These are phyloP conservation scores for Leptarthrus brevirostris DNA, from an alignment of 2,888 invertebrate species.

Conservation along the genomic window DNA sequence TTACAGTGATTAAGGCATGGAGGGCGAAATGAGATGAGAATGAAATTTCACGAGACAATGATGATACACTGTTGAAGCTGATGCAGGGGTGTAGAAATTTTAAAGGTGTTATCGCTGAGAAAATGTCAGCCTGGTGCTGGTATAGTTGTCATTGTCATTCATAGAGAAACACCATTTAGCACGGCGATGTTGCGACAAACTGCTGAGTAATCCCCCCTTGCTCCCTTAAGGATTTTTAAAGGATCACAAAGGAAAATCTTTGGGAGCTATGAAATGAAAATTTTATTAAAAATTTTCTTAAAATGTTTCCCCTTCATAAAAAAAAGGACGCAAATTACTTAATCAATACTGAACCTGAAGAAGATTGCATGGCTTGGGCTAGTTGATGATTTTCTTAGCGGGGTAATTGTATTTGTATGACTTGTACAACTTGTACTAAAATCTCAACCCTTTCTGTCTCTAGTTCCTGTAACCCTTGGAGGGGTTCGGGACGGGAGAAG, in stretches of 20 bases:
- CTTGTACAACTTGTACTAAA: too few relatives aligned
- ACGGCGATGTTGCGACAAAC: neutral
- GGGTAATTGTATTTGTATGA: too few relatives aligned
- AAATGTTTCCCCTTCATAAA: constrained; percentile 3
- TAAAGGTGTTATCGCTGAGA: constrained; percentile 8
- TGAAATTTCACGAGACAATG: constrained; percentile 47
- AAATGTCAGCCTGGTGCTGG: constrained; percentile 27
- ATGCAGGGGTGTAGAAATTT: neutral
- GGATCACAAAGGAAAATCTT: neutral
- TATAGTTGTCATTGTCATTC: constrained; percentile 11
- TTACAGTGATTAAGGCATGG: constrained; percentile 39
- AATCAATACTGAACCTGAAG: too few relatives aligned
- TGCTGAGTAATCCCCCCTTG: neutral
- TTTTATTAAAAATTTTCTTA: constrained; percentile 11
- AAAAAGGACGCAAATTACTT: constrained; percentile 11
- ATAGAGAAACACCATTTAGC: neutral
- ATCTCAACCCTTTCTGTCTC: too few relatives aligned
- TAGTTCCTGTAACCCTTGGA: too few relatives aligned
- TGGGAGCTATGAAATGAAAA: neutral
- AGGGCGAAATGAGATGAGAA: constrained; percentile 44
- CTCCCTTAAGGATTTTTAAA: neutral
- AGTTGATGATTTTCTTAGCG: too few relatives aligned
- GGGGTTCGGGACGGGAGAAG: too few relatives aligned
- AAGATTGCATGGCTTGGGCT: too few relatives aligned
- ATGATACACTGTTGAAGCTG: neutral